These are phyloP conservation scores for Condylura cristata DNA, from an alignment of 2,113 vertebrate genomes.

Conservation along the genomic window DNA sequence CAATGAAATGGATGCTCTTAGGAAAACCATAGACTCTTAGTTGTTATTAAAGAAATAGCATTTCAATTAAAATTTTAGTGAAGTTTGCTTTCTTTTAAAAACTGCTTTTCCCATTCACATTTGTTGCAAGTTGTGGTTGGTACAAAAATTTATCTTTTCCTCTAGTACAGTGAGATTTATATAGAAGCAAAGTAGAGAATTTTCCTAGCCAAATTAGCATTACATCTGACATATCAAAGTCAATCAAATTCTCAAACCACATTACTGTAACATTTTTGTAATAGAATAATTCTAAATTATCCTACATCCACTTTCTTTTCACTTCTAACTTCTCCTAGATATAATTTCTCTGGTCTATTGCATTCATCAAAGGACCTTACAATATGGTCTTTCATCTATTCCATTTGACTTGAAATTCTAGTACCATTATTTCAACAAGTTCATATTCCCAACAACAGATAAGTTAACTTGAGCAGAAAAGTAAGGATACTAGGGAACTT, in stretches of 20 bases:
- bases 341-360: background rate
- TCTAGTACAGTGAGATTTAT: background rate
- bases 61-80: conserved; percentile 14
- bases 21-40: background rate
- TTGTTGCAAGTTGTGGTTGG: conserved; percentile 3
- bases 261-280: background rate
- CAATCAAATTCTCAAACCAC: background rate
- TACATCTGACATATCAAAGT: background rate
- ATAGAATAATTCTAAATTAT: background rate
- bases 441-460: background rate
- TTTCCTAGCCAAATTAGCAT: background rate
- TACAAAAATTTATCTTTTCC: background rate
- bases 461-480: conserved; percentile 8
- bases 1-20: background rate
- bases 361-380: background rate
- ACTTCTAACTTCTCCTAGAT: background rate
- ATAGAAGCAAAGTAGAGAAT: background rate
- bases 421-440: background rate
- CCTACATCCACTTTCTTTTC: background rate
- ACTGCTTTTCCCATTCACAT: conserved; percentile 34
- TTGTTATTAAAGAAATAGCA: conserved; percentile 16
- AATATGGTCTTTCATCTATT: background rate
- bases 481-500: background rate
- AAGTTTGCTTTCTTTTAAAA: conserved; percentile 52
- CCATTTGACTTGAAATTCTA: background rate